phyloP scores from a whole-genome alignment of 2,888 invertebrate species.

The Lithodes maja region DNA sequence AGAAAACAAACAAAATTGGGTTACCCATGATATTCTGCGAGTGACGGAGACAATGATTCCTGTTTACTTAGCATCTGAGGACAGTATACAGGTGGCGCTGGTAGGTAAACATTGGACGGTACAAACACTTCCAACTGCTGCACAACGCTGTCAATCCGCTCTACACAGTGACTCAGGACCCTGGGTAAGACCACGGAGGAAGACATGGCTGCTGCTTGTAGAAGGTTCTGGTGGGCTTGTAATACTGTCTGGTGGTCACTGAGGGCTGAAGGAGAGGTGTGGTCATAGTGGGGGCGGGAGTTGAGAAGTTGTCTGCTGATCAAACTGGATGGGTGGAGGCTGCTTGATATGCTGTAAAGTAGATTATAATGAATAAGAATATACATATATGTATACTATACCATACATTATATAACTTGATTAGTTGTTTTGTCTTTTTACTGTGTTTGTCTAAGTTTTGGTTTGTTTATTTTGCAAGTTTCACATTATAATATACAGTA shows the following conservation, averaged over 20 bases:
- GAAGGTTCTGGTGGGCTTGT: slow-evolving; percentile 30
- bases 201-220: slow-evolving; percentile 46
- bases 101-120: slow-evolving; percentile 35
- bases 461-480: too few species aligned
- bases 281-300: background rate
- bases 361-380: too few species aligned
- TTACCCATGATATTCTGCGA: too few species aligned
- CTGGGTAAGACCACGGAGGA: slow-evolving; percentile 19
- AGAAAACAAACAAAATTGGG: too few species aligned
- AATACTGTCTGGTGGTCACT: slow-evolving; percentile 16
- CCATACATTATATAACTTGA: too few species aligned
- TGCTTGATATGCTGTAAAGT: slow-evolving; percentile 31
- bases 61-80: slow-evolving; percentile 23
- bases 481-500: too few species aligned
- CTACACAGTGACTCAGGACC: slow-evolving; percentile 32
- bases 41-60: background rate
- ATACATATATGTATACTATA: background rate
- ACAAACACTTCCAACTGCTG: slow-evolving; percentile 30
- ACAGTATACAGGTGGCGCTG: slow-evolving; percentile 58
- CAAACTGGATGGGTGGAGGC: slow-evolving; percentile 25
- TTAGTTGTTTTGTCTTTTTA: too few species aligned
- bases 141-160: slow-evolving; percentile 9
- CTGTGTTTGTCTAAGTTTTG: too few species aligned
- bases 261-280: too few species aligned
- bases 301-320: slow-evolving; percentile 7